Percentiles rank a stretch among this genome's conserved stretches.
Conservation (phyloP, 2,888 invertebrate species). For the Pinctada fucata region DNA sequence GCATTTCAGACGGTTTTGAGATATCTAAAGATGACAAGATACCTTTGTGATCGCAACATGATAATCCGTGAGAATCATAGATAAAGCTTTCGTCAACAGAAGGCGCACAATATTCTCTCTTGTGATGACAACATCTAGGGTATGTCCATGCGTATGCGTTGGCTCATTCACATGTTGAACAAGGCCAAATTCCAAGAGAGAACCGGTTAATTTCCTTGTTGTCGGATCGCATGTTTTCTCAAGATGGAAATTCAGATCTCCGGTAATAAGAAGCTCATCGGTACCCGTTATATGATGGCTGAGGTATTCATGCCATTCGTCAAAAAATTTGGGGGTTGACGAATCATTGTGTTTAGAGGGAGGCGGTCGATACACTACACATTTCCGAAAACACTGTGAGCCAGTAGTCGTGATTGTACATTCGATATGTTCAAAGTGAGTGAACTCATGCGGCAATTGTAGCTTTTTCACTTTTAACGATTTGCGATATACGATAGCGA, state of each 20-base stretch:
- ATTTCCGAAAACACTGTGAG: neutral
- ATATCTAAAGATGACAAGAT: neutral
- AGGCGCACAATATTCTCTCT: neutral
- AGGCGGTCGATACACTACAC: slow-evolving; percentile 28
- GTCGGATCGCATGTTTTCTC: neutral
- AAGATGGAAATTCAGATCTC: slow-evolving; percentile 32
- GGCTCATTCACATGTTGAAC: neutral
- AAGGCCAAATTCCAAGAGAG: neutral
- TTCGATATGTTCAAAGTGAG: slow-evolving; percentile 25
- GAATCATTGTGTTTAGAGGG: slow-evolving; percentile 15
- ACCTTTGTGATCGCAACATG: neutral
- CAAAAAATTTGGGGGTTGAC: slow-evolving; percentile 12
- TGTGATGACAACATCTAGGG: neutral
- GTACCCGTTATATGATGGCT: neutral
- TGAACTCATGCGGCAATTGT: neutral
- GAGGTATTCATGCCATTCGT: slow-evolving; percentile 25
- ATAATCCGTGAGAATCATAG: neutral
- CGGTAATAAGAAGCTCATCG: slow-evolving; percentile 22
- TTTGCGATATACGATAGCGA: slow-evolving; percentile 5
- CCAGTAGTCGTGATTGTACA: slow-evolving; percentile 5
- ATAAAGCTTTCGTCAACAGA: neutral
- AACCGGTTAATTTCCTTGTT: neutral
- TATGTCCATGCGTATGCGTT: slow-evolving; percentile 9
- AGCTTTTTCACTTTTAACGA: neutral
- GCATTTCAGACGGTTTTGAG: neutral